These are phyloP conservation scores for Epinotia demarniana DNA, from an alignment of 2,888 invertebrate species.

Conservation along the genomic window DNA sequence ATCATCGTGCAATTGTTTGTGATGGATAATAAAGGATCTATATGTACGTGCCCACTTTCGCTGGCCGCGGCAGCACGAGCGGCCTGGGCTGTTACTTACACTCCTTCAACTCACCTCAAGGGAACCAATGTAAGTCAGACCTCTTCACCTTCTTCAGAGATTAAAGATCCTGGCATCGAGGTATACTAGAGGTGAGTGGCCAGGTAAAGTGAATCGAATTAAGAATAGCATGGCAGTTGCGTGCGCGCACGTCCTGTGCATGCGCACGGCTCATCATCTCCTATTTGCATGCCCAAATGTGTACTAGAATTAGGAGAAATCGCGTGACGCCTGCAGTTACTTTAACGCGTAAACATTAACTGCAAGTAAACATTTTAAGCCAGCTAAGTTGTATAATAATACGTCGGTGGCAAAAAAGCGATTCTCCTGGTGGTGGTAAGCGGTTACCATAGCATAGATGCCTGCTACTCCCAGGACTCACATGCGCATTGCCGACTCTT, in stretches of 20 bases:
- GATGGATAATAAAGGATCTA: background rate
- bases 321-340: slow-evolving; percentile 24
- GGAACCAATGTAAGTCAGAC: background rate
- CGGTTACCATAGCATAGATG: too few relatives aligned
- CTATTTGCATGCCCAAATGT: slow-evolving; percentile 51
- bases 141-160: background rate
- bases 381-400: too few relatives aligned
- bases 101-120: background rate
- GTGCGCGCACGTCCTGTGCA: slow-evolving; percentile 60
- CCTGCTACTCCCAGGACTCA: too few relatives aligned
- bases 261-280: slow-evolving; percentile 54
- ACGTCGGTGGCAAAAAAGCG: too few relatives aligned
- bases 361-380: background rate
- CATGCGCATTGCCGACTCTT: too few relatives aligned
- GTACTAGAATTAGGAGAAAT: slow-evolving; percentile 58
- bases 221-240: background rate
- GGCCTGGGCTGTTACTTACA: background rate
- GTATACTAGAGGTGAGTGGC: background rate
- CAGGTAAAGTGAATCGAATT: background rate
- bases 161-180: background rate
- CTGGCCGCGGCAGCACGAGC: background rate
- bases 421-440: too few relatives aligned
- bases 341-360: too few relatives aligned
- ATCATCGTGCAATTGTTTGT: slow-evolving; percentile 44
- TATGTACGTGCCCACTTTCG: background rate